phyloP scores from a whole-genome alignment of 2,888 invertebrate species.

The Harpagoxenus sublaevis region DNA sequence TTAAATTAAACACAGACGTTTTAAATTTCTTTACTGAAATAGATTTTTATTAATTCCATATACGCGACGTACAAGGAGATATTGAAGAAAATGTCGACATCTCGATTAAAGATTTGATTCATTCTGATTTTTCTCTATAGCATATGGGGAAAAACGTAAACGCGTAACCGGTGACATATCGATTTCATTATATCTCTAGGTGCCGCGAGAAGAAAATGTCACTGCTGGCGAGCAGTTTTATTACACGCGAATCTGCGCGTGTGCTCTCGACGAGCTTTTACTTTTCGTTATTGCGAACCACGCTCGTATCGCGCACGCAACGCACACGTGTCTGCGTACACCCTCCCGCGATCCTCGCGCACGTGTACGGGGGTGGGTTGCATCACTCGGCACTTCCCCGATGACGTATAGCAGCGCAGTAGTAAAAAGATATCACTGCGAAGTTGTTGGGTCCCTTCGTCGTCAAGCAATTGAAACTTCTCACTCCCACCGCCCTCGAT shows the following conservation, averaged over 20 bases:
- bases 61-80: no score
- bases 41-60: neutral
- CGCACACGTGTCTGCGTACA: conserved; percentile 7
- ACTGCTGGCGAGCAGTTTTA: neutral
- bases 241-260: neutral
- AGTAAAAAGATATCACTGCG: conserved; percentile 72
- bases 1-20: conserved; percentile 4
- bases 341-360: conserved; percentile 2
- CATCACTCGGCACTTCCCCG: conserved; percentile 27
- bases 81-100: neutral
- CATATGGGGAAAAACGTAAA: neutral
- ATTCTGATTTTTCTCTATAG: neutral
- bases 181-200: conserved; percentile 21
- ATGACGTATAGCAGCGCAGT: conserved; percentile 29
- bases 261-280: conserved; percentile 13
- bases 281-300: conserved; percentile 27
- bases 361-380: conserved; percentile 8
- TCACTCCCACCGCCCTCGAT: conserved; percentile 12
- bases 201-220: neutral
- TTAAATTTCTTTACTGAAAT: neutral
- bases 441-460: conserved; percentile 53
- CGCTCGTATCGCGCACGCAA: conserved; percentile 6
- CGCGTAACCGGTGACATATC: neutral
- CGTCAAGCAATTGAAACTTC: conserved; percentile 70
- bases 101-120: neutral